Evolutionary conservation across 2,797 vertebrate species (phyloP), one percentile per base, ranked within the genome.

Genomic region (Aldrovandia affinis): DNA sequence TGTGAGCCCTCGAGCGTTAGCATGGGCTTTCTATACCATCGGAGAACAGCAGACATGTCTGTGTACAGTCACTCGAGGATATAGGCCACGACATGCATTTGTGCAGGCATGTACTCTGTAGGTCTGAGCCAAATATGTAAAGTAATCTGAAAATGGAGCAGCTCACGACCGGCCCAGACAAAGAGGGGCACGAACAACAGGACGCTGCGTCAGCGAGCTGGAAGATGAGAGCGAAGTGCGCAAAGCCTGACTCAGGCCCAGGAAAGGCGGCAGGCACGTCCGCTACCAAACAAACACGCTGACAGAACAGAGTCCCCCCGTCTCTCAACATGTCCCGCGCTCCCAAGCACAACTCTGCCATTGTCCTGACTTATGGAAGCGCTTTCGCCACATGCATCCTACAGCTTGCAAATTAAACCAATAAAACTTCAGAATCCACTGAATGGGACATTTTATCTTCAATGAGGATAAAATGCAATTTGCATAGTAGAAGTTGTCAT

Each of bases 181-280:
- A 20, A 68, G 36, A 73, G 14, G 65, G 42, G 57, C 54, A 70
- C 0, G 33, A 70, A 20, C 68, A 70, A 81, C 73, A 84, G 83
- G 80, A 82, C 83, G 59, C 73, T 55, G 47, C 3, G 30, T 83
- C 83, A 78, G 78, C 79, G 52, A 28, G 80, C 14, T 57, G 36
- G 47, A 12, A 1, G 12, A 70, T 0, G 0, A 8, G 30, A 44
- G 28, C 25, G 22, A 39, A 30, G 30, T 15, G 47, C 80, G 44
- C 33, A 30, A 52, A 39, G 33, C 25, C 36, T 47, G 61, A 44
- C 44, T 9, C 80, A 75, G n/a, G 65, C 54, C 47, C 47, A n/a
- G 59, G 84, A 78, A 75, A 39, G 4, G 33, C 54, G 25, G 25
- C 25, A 44, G 65, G 28, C 14, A 36, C 3, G 82, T 80, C 42